Percentiles rank a stretch among this genome's conserved stretches.
These are phyloP conservation scores for Gerris lacustris DNA, from an alignment of 2,888 invertebrate species.

Conservation along the genomic window DNA sequence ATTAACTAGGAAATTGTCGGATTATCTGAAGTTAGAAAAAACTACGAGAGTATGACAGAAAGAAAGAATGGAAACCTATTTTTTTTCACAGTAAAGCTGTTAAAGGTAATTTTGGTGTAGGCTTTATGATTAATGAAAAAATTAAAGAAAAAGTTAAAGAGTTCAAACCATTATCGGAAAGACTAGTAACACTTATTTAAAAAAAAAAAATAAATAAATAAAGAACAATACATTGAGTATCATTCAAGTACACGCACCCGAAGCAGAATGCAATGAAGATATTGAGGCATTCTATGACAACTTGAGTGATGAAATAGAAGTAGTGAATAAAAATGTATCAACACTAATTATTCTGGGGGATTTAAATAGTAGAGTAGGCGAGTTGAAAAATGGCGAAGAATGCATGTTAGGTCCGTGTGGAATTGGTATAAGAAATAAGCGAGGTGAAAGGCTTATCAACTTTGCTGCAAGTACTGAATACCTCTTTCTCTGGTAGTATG, in stretches of 20 bases:
- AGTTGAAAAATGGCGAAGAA: too few species aligned
- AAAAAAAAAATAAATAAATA: background rate
- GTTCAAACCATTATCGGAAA: background rate
- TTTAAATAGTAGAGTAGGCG: too few species aligned
- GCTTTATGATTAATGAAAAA: background rate
- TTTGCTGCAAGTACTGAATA: too few species aligned
- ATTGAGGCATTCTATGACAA: background rate
- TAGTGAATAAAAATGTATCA: too few species aligned
- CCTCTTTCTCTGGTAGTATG: too few species aligned
- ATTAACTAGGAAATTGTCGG: background rate
- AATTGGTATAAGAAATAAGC: too few species aligned
- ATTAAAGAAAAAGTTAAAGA: background rate
- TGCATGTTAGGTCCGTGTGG: too few species aligned
- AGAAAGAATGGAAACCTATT: background rate
- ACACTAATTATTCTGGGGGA: too few species aligned
- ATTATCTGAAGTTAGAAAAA: background rate
- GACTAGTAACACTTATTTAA: background rate
- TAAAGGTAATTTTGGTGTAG: conserved; percentile 5
- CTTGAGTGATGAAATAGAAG: too few species aligned
- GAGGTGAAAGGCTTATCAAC: too few species aligned
- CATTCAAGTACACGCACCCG: background rate
- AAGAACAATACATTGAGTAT: background rate
- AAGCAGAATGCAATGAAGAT: background rate
- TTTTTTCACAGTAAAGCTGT: background rate
- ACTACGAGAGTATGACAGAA: background rate